phyloP scores from a whole-genome alignment of 2,888 invertebrate genomes.

The Heliconius ethilla region DNA sequence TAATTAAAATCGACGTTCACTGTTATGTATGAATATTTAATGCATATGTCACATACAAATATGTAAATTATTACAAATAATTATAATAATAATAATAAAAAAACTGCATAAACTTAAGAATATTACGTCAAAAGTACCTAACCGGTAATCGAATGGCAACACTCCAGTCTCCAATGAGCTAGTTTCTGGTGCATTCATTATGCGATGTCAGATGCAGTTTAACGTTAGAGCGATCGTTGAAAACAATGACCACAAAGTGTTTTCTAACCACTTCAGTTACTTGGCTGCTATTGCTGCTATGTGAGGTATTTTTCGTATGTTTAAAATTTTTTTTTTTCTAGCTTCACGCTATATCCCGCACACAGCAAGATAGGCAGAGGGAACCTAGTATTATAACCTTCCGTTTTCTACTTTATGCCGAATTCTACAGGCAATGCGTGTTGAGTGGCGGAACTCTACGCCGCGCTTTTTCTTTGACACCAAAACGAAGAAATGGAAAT shows the following conservation, averaged over 20 bases:
- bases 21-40: not conserved
- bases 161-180: slow-evolving; percentile 38
- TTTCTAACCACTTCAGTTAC: not conserved
- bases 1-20: slow-evolving; percentile 10
- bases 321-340: no score
- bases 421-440: no score
- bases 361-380: no score
- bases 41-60: slow-evolving; percentile 8
- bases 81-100: not conserved
- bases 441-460: no score
- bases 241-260: slow-evolving; percentile 30
- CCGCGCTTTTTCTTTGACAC: no score
- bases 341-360: no score
- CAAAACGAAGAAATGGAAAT: no score
- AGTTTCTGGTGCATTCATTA: slow-evolving; percentile 41
- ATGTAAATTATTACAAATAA: slow-evolving; percentile 1
- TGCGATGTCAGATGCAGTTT: slow-evolving; percentile 41
- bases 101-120: not conserved
- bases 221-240: slow-evolving; percentile 37
- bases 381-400: no score
- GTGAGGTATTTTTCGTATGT: not conserved
- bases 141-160: slow-evolving; percentile 38
- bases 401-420: no score
- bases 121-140: slow-evolving; percentile 14
- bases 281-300: not conserved